Evolutionary conservation across 2,888 invertebrate genomes (phyloP), one percentile per base, ranked within the genome.

Genomic region (Aphodius sticticus): DNA sequence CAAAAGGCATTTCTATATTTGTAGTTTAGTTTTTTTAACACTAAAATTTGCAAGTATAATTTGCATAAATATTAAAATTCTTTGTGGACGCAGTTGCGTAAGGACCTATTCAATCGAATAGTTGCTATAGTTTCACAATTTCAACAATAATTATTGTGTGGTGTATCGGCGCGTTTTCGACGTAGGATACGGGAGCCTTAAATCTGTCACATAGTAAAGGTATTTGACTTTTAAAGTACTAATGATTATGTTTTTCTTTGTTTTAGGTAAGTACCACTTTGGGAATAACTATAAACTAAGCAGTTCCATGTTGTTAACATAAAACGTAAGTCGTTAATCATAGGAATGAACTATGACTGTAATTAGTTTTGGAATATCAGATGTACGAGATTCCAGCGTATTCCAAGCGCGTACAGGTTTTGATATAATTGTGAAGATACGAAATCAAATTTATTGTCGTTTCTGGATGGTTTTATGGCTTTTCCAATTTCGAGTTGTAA

Each of bases 201-300:
- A 26, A 26, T 26, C 26, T 26, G 26, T 26, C 26, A 26, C 26
- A 26, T 26, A 26, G 26, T 3, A 26, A 2, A 26, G 2, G 26
- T 26, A 26, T 26, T 26, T 26, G 26, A 26, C 2, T 53, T 53
- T 7, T 53, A 53, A 3, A 53, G 53, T 53, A 53, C 53, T 53
- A 53, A 7, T 53, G 12, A 53, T 5, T 53, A 5, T 7, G 14
- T 74, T 35, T 74, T 74, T 6, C 35, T 74, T 74, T 74, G 74
- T 74, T 74, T 74, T 37, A 74, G 74, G 74, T 74, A 35, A 74
- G 74, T 74, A 74, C 74, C 36, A 7, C 14, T 74, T 15, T 74
- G 16, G 74, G 74, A 36, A 74, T 36, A n/a, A 74, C 35, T 35
- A 35, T 74, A 71, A 71, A 37, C 74, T 74, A 74, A 74, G 26